phyloP scores from a whole-genome alignment of 2,113 vertebrate species.

The Excalfactoria chinensis region DNA sequence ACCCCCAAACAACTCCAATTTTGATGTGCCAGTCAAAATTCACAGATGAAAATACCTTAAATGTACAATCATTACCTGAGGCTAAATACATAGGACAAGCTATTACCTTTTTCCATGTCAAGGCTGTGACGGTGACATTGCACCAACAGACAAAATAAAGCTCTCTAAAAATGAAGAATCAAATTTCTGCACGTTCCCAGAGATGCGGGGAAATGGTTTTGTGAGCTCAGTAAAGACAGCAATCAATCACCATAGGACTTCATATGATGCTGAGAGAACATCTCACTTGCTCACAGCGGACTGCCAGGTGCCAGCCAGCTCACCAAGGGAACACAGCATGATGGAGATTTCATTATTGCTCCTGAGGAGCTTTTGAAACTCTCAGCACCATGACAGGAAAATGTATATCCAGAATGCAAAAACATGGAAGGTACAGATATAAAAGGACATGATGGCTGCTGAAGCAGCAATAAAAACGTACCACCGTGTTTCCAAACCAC shows the following conservation, averaged over 20 bases:
- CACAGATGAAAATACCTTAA: not conserved
- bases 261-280: slow-evolving; percentile 15
- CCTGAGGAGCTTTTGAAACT: not conserved
- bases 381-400: not conserved
- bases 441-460: fast-evolving
- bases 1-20: not conserved
- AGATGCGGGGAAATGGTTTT: not conserved
- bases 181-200: not conserved
- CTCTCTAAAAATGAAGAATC: not conserved
- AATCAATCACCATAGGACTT: not conserved
- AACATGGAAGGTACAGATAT: not conserved
- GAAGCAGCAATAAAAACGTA: not conserved
- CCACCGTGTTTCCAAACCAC: not conserved
- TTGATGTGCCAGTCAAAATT: not conserved
- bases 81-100: not conserved
- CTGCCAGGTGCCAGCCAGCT: not conserved
- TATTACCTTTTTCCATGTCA: not conserved
- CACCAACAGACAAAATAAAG: not conserved
- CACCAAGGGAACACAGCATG: not conserved
- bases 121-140: slow-evolving; percentile 1
- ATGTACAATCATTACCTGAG: not conserved
- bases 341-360: not conserved
- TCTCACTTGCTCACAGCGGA: not conserved
- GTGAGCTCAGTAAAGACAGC: not conserved
- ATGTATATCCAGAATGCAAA: fast-evolving